Conservation (phyloP, 2,113 vertebrate species). For the Tringa solitaria region DNA sequence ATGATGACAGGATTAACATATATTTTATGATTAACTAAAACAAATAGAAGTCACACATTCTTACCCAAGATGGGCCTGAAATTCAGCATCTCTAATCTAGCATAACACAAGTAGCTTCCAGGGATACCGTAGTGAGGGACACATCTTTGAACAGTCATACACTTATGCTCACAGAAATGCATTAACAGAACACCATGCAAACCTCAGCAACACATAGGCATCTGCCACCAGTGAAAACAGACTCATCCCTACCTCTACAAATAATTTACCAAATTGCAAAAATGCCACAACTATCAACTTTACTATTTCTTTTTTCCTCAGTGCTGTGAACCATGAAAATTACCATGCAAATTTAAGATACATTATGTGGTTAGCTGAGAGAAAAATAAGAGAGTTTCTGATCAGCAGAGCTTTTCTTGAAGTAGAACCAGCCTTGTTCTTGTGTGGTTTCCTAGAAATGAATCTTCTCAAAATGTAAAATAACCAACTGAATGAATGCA, state of each 20-base stretch:
- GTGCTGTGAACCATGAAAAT: not conserved
- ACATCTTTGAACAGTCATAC: not conserved
- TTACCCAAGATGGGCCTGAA: not conserved
- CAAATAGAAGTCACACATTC: not conserved
- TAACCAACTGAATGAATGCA: not conserved
- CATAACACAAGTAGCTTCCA: not conserved
- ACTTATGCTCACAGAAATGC: not conserved
- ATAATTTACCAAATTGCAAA: not conserved
- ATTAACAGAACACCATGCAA: not conserved
- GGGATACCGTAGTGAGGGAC: not conserved
- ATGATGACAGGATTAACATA: not conserved
- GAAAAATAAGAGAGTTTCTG: not conserved
- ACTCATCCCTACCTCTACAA: not conserved
- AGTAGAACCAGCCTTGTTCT: not conserved
- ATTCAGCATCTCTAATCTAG: rapidly evolving
- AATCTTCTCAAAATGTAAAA: not conserved
- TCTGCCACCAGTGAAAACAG: not conserved
- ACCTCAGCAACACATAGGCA: not conserved
- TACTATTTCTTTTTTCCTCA: not conserved
- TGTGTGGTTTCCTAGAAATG: not conserved
- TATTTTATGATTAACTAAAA: not conserved
- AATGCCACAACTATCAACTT: not conserved
- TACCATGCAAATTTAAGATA: not conserved
- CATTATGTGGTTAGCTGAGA: not conserved
- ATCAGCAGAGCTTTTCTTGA: not conserved